Evolutionary conservation across 2,113 vertebrate genomes (phyloP).

Genomic region (Tringa solitaria): DNA sequence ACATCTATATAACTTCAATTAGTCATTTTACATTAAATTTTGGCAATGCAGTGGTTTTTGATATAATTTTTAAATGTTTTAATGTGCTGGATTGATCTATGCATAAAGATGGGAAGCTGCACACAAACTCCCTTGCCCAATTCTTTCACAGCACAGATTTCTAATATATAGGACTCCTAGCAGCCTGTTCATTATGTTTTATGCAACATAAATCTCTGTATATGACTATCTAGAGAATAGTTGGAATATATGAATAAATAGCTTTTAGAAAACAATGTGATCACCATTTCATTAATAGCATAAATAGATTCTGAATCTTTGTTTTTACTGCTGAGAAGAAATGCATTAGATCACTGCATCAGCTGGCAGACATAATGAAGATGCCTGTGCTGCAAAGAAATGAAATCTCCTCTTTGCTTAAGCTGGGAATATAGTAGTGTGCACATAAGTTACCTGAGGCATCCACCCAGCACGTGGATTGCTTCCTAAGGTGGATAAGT

Average conservation of each 20-base stretch:
- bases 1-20: neutral
- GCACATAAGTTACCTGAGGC: neutral
- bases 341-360: neutral
- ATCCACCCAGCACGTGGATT: neutral
- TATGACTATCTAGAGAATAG: neutral
- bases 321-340: neutral
- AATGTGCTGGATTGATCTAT: neutral
- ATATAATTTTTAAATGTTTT: neutral
- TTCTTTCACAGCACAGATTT: neutral
- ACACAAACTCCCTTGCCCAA: neutral
- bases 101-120: neutral
- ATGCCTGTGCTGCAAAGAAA: neutral
- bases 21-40: neutral
- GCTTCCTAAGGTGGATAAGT: neutral
- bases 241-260: neutral
- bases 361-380: neutral
- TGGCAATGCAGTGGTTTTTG: neutral
- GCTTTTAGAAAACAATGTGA: neutral
- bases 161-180: neutral
- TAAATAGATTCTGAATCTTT: neutral
- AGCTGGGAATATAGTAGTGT: neutral
- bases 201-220: neutral
- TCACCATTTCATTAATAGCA: neutral
- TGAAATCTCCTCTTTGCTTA: neutral
- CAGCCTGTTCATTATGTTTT: neutral